A percentile compares a stretch with the other conserved stretches of the same genome.
These are phyloP conservation scores for Malacoctenus gilli DNA, from an alignment of 2,797 vertebrate species.

Conservation along the genomic window DNA sequence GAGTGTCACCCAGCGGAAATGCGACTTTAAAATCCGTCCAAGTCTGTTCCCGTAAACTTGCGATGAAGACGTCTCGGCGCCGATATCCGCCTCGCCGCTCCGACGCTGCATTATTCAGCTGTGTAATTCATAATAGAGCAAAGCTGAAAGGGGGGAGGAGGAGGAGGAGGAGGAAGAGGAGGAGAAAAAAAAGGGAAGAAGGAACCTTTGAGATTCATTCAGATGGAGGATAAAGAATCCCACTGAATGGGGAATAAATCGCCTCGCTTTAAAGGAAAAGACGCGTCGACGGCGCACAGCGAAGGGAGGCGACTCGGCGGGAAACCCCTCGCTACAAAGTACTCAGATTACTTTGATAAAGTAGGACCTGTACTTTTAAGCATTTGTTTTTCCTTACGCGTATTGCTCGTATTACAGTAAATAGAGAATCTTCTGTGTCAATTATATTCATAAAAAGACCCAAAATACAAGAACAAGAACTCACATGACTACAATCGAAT, in stretches of 20 bases:
- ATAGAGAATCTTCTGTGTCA: no score
- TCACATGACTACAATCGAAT: no score
- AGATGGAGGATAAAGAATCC: constrained; percentile 45
- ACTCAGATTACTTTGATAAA: no score
- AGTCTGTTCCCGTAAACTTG: constrained; percentile 16
- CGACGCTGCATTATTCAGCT: constrained; percentile 37
- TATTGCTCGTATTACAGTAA: no score
- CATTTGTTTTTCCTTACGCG: no score
- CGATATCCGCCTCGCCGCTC: constrained; percentile 8
- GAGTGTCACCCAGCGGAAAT: no score
- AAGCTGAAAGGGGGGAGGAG: constrained; percentile 38
- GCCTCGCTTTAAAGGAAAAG: constrained; percentile 16
- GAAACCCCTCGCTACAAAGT: no score
- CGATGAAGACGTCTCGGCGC: constrained; percentile 16
- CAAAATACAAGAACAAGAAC: no score
- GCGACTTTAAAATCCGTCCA: neutral
- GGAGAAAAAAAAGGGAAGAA: no score
- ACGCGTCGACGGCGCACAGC: constrained; percentile 17
- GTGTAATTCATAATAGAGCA: constrained; percentile 52
- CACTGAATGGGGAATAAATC: constrained; percentile 40
- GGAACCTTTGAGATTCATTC: constrained; percentile 26
- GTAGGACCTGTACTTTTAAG: no score
- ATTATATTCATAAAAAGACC: no score
- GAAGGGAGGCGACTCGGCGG: no score
- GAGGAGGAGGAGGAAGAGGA: constrained; percentile 13